Conservation (phyloP, 1,140 invertebrate species). For the Lasioglossum albipes region DNA sequence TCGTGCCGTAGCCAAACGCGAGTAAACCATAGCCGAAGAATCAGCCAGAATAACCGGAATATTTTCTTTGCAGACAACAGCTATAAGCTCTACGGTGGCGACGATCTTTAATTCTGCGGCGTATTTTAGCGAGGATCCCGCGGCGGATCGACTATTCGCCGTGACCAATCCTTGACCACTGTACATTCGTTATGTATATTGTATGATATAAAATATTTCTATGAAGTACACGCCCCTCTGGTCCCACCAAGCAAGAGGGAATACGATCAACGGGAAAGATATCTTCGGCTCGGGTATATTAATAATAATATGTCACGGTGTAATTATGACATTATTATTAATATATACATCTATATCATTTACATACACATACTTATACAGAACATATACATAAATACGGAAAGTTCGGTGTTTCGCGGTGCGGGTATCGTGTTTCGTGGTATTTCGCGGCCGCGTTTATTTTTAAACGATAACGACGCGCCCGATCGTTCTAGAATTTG, state of each 20-base stretch:
- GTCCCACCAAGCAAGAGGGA: constrained; percentile 43
- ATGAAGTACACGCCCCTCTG: constrained; percentile 48
- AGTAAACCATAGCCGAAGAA: too few species aligned
- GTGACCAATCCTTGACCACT: constrained; percentile 79
- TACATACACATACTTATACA: constrained; percentile 29
- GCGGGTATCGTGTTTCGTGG: too few species aligned
- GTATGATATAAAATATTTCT: constrained; percentile 73
- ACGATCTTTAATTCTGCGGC: constrained; percentile 78
- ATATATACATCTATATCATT: neutral
- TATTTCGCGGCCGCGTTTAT: too few species aligned
- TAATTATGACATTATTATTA: constrained; percentile 13
- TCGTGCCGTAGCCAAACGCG: too few species aligned
- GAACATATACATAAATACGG: neutral
- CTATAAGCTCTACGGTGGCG: constrained; percentile 57
- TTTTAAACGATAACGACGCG: neutral
- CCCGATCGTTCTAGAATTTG: neutral
- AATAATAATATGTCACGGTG: constrained; percentile 51
- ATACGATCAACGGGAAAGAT: neutral
- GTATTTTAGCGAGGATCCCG: constrained; percentile 77
- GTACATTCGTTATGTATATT: constrained; percentile 78
- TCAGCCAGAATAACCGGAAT: constrained; percentile 12
- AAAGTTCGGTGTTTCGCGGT: too few species aligned
- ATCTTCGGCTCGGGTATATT: constrained; percentile 72
- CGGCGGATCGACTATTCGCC: constrained; percentile 76
- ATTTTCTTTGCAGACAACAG: constrained; percentile 57